A percentile compares a stretch with the other conserved stretches of the same genome.
Evolutionary conservation across 2,113 vertebrate species (phyloP).

Genomic region (Hippocampus guttulatus): DNA sequence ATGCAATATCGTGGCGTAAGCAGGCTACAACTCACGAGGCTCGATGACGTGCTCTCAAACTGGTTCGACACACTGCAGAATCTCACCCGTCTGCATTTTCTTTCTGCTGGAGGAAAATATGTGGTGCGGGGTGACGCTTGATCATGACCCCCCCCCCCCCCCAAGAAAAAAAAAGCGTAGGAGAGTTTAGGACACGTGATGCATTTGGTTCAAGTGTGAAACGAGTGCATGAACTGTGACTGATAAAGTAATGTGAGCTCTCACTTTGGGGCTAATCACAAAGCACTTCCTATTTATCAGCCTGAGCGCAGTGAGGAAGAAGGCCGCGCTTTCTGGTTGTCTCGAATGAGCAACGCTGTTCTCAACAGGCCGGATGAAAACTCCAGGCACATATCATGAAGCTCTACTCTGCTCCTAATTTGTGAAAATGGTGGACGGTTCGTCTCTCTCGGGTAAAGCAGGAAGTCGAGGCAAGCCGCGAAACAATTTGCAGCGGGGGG

Average conservation of each 20-base stretch:
- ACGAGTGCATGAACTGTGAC: constrained; percentile 26
- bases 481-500: constrained; percentile 47
- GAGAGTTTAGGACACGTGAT: neutral
- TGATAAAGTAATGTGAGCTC: constrained; percentile 33
- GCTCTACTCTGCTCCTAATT: constrained; percentile 14
- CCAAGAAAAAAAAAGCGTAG: too few relatives aligned
- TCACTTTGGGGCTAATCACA: constrained; percentile 32
- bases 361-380: constrained; percentile 25
- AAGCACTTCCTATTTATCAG: constrained; percentile 8
- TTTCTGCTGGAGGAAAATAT: constrained; percentile 5
- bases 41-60: constrained; percentile 35
- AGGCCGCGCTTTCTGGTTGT: constrained; percentile 53
- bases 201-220: constrained; percentile 2
- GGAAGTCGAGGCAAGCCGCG: constrained; percentile 57
- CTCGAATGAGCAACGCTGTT: constrained; percentile 49
- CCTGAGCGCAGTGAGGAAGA: constrained; percentile 22
- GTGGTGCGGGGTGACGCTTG: constrained; percentile 9
- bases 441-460: constrained; percentile 37
- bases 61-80: constrained; percentile 52
- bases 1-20: constrained; percentile 11
- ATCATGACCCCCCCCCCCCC: neutral
- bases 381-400: constrained; percentile 30
- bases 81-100: constrained; percentile 55
- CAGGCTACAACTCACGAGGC: constrained; percentile 39
- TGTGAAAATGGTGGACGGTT: constrained; percentile 39